Evolutionary conservation across 2,797 vertebrate species (phyloP), one percentile per base, ranked within the genome.

Genomic region (Eupleurogrammus muticus): DNA sequence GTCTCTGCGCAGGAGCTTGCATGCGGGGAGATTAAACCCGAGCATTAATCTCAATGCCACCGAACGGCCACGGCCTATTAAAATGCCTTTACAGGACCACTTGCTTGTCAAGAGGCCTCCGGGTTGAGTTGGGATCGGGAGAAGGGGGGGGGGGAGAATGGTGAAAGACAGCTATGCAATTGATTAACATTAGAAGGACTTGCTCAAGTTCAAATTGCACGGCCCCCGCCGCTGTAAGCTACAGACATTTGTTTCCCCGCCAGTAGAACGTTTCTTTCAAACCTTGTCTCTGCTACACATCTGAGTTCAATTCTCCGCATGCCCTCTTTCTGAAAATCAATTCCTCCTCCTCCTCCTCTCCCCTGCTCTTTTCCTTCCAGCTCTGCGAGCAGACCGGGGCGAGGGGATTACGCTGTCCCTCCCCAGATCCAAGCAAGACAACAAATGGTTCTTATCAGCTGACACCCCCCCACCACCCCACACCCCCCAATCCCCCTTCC

Each of bases 391-490:
- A 87, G 82, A 86, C 71, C 87, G 82, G 88, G 85, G 81, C 19
- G 53, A 89, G 81, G 80, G 80, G 89, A 91, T 92, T 92, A 92
- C 84, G 55, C 75, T 88, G 86, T 88, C 89, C 86, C 82, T 87
- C 85, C 87, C 87, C 88, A 84, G 86, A 87, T 91, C 88, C 86
- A 66, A 86, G 85, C 80, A 78, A 93, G 83, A 92, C 88, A 90
- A 91, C 90, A 92, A 92, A 92, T 88, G 90, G 83, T 92, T 90
- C 90, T 89, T 90, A 92, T 90, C 86, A 85, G 77, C 86, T 82
- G 83, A 88, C 87, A 88, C 81, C 82, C 82, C 75, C 74, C 85
- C 81, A 81, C 84, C 71, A n/a, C 75, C 74, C 85, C 81, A 81
- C 84, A 70, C 82, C 82, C 75, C 74, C 85, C 81, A 81, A 83